phyloP scores from a whole-genome alignment of 2,113 vertebrate genomes.

The Myotis lucifugus region DNA sequence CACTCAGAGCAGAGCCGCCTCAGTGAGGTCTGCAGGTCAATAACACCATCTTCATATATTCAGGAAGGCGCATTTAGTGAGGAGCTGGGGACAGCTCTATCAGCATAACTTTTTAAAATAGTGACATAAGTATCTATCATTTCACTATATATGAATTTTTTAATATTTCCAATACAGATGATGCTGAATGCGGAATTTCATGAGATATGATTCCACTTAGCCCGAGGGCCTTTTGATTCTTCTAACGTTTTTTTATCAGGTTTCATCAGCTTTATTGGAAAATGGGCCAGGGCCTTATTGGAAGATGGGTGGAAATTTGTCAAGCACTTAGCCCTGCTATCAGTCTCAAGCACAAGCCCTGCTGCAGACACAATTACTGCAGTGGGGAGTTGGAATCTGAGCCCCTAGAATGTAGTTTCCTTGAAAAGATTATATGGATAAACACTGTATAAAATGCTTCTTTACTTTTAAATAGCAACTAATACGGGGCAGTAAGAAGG shows the following conservation, averaged over 20 bases:
- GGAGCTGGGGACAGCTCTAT: constrained; percentile 10
- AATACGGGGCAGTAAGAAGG: accelerated
- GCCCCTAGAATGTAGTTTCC: not conserved
- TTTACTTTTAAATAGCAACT: accelerated
- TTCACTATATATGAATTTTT: constrained; percentile 80
- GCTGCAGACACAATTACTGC: not conserved
- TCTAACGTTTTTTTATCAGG: constrained; percentile 69
- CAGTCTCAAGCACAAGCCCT: not conserved
- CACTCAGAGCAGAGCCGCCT: accelerated
- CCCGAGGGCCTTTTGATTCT: constrained; percentile 71
- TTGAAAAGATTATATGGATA: not conserved
- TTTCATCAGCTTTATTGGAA: constrained; percentile 80
- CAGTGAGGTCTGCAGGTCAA: not conserved
- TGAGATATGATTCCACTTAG: constrained; percentile 65
- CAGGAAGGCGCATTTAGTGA: not conserved
- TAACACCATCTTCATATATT: not conserved
- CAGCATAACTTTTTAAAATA: constrained; percentile 65
- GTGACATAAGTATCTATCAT: constrained; percentile 79
- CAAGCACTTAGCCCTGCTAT: constrained; percentile 55
- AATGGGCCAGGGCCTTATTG: constrained; percentile 67
- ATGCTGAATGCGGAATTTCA: constrained; percentile 73
- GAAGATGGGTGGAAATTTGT: constrained; percentile 71
- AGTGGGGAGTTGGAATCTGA: not conserved
- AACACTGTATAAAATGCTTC: not conserved
- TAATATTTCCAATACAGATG: constrained; percentile 78